Evolutionary conservation across 2,888 invertebrate genomes (phyloP).

Genomic region (Fragum fragum): DNA sequence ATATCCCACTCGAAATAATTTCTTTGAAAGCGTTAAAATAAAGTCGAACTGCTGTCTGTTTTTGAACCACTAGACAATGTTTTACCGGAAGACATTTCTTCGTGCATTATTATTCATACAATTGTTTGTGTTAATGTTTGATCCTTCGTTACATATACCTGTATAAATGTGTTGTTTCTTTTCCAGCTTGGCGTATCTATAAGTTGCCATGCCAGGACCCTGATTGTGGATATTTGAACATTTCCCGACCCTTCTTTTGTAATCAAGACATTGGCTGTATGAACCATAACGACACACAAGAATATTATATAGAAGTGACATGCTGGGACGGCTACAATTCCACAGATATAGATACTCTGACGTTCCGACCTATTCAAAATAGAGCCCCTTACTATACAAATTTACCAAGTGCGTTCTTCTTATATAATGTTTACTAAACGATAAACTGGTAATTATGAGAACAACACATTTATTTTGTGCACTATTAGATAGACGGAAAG

Average conservation of each 20-base stretch:
- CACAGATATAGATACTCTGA: constrained; percentile 7
- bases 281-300: constrained; percentile 21
- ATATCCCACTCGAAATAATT: too few relatives aligned
- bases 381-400: constrained; percentile 25
- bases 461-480: too few relatives aligned
- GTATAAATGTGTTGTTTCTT: neutral
- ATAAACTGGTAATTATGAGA: too few relatives aligned
- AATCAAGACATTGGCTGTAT: constrained; percentile 21
- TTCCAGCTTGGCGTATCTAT: constrained; percentile 21
- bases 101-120: too few relatives aligned
- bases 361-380: constrained; percentile 24
- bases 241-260: neutral
- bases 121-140: too few relatives aligned
- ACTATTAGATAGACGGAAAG: too few relatives aligned
- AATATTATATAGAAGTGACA: constrained; percentile 1
- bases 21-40: too few relatives aligned
- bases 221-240: constrained; percentile 15
- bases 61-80: too few relatives aligned
- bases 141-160: too few relatives aligned
- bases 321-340: constrained; percentile 28
- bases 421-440: too few relatives aligned
- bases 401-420: constrained; percentile 21
- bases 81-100: too few relatives aligned
- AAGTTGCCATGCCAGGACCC: constrained; percentile 20
- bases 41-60: too few relatives aligned